phyloP scores from a whole-genome alignment of 1,140 invertebrate genomes.

The Anastatus disparis region DNA sequence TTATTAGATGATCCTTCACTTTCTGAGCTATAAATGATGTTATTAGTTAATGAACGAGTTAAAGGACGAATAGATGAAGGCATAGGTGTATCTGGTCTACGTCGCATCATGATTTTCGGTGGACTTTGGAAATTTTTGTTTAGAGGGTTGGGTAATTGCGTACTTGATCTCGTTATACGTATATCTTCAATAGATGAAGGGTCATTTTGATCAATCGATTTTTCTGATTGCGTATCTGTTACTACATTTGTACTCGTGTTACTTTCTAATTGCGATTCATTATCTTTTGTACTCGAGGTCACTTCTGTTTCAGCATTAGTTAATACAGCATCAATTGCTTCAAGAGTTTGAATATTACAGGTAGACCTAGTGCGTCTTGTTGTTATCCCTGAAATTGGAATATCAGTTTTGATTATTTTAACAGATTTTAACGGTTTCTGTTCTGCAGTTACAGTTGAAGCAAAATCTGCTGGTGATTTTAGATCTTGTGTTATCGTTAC shows the following conservation, averaged over 20 bases:
- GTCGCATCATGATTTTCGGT: conserved; percentile 19
- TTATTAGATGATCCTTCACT: background rate
- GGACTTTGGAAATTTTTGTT: conserved; percentile 1
- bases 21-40: conserved; percentile 7
- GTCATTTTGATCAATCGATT: background rate
- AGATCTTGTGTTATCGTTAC: background rate
- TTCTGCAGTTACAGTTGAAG: background rate
- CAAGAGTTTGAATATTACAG: background rate
- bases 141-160: conserved; percentile 15
- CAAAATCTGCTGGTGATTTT: background rate
- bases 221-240: background rate
- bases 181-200: background rate
- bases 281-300: background rate
- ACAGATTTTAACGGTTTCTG: background rate
- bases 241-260: background rate
- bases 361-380: conserved; percentile 14
- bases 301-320: background rate
- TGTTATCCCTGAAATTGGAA: background rate
- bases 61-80: conserved; percentile 26
- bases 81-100: conserved; percentile 44
- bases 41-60: conserved; percentile 15
- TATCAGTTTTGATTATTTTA: background rate
- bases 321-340: background rate
- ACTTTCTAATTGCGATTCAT: background rate
- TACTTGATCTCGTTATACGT: background rate